Percentiles rank a stretch among this genome's conserved stretches.
These are phyloP conservation scores for Calephelis nemesis DNA, from an alignment of 1,140 invertebrate species.

Conservation along the genomic window DNA sequence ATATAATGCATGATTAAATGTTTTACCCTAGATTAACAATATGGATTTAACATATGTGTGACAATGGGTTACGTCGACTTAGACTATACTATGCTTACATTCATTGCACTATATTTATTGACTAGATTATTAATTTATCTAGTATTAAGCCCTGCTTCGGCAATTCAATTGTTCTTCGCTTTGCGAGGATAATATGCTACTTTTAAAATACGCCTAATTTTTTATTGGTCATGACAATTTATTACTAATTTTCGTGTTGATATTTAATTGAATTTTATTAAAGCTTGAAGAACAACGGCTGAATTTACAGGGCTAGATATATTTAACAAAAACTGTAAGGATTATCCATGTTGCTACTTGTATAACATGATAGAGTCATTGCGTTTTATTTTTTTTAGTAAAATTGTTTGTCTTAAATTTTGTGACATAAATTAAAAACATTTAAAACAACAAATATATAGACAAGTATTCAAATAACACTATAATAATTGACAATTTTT, in stretches of 20 bases:
- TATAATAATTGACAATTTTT: no score
- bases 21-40: neutral
- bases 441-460: no score
- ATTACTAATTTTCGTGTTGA: conserved; percentile 12
- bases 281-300: conserved; percentile 12
- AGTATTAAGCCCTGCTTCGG: conserved; percentile 15
- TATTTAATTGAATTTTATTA: conserved; percentile 3
- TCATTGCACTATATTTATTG: conserved; percentile 19
- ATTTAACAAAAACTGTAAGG: neutral
- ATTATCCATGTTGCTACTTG: neutral
- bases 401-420: no score
- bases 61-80: neutral
- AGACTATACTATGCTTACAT: conserved; percentile 16
- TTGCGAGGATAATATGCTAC: neutral
- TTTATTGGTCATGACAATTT: conserved; percentile 15
- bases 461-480: no score
- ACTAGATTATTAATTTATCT: conserved; percentile 22
- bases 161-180: conserved; percentile 15
- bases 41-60: conserved; percentile 1
- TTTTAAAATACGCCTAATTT: conserved; percentile 5
- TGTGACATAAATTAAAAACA: no score
- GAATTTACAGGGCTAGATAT: conserved; percentile 12
- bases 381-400: neutral
- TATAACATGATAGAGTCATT: neutral
- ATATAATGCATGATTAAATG: conserved; percentile 1